These are phyloP conservation scores for Euura saliciscinereae DNA, from an alignment of 1,140 invertebrate genomes.

Conservation along the genomic window DNA sequence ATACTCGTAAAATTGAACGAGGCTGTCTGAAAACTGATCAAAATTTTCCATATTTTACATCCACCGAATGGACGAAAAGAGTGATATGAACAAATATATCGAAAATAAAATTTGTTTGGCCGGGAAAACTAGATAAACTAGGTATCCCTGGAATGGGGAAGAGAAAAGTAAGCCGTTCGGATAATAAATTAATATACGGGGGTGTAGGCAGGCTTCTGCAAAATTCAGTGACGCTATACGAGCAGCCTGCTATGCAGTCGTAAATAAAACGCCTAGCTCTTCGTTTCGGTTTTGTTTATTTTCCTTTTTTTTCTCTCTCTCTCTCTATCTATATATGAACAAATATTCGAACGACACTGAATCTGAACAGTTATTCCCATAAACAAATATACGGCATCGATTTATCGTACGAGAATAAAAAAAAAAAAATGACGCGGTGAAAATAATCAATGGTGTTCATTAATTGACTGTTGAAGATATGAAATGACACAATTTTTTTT, in stretches of 20 bases:
- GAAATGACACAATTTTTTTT: too few species aligned
- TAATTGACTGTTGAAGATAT: too few species aligned
- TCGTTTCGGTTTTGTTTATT: neutral
- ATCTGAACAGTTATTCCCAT: neutral
- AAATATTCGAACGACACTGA: neutral
- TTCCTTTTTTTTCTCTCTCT: neutral
- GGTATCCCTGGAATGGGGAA: neutral
- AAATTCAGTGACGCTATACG: neutral
- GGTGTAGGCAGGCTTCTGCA: neutral
- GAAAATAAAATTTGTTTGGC: too few species aligned
- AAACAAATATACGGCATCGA: neutral
- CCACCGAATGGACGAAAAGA: too few species aligned
- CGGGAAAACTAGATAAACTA: neutral
- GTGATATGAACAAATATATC: too few species aligned
- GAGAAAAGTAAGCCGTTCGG: neutral
- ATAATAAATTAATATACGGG: conserved; percentile 6
- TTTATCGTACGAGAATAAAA: neutral
- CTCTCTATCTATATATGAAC: neutral
- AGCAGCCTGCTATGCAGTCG: neutral
- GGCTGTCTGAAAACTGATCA: too few species aligned
- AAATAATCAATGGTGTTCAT: neutral
- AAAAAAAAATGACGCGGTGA: neutral
- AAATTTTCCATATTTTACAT: too few species aligned
- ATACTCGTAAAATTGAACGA: too few species aligned
- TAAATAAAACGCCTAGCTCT: neutral